Evolutionary conservation across 2,888 invertebrate species (phyloP).

Genomic region (Tortricodes alternella): DNA sequence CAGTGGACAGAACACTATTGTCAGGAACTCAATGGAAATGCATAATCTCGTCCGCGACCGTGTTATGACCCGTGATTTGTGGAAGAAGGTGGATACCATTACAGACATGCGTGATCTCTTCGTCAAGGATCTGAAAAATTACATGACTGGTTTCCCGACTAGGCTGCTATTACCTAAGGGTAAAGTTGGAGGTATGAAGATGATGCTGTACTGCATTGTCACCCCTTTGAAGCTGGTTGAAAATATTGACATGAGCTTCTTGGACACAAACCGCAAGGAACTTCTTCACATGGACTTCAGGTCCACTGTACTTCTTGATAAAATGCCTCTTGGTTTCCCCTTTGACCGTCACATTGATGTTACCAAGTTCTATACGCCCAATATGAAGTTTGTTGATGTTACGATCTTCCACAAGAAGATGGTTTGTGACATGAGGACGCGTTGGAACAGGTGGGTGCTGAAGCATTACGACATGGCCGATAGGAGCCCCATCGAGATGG

Average conservation of each 20-base stretch:
- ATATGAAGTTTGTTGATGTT: conserved; percentile 86
- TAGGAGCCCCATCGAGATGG: conserved; percentile 50
- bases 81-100: conserved; percentile 84
- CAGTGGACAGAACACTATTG: conserved; percentile 85
- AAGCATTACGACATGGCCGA: conserved; percentile 60
- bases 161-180: conserved; percentile 89
- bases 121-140: conserved; percentile 64
- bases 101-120: conserved; percentile 61
- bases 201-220: conserved; percentile 85
- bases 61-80: conserved; percentile 84
- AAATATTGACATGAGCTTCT: conserved; percentile 58
- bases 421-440: conserved; percentile 68
- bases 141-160: conserved; percentile 86
- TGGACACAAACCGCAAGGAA: conserved; percentile 75
- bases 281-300: conserved; percentile 64
- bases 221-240: conserved; percentile 77
- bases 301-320: conserved; percentile 79
- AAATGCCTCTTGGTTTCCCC: conserved; percentile 87
- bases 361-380: conserved; percentile 84
- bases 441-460: conserved; percentile 67
- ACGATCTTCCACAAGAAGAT: conserved; percentile 84
- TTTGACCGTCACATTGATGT: conserved; percentile 86
- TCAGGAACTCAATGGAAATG: conserved; percentile 85
- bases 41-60: conserved; percentile 86
- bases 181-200: conserved; percentile 84